Conservation (phyloP, 2,888 invertebrate species). For the Polylopha cassiicola region DNA sequence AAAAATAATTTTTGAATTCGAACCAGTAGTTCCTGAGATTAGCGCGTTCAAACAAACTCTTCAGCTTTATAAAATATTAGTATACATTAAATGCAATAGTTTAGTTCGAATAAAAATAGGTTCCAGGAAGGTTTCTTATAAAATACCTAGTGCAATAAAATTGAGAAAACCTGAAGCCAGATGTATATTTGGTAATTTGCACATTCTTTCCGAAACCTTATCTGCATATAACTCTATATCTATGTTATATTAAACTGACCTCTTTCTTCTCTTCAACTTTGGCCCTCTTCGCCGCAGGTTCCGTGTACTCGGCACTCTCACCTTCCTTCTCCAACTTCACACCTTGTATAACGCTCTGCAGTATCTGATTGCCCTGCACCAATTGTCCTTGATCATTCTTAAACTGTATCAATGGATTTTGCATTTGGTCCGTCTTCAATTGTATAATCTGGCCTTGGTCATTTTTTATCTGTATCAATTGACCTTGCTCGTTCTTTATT, state of each 20-base stretch:
- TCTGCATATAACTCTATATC: no score
- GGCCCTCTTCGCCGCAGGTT: constrained; percentile 58
- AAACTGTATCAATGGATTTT: constrained; percentile 48
- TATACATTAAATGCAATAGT: no score
- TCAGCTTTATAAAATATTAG: no score
- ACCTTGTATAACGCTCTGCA: constrained; percentile 17
- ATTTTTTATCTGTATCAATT: constrained; percentile 64
- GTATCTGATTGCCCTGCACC: constrained; percentile 31
- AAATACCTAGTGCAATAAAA: no score
- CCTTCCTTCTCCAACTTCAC: constrained; percentile 4
- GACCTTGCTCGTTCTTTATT: constrained; percentile 68
- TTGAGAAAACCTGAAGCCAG: no score
- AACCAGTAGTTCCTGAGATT: no score
- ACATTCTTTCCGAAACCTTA: no score
- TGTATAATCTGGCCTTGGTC: constrained; percentile 70
- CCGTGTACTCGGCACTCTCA: constrained; percentile 52
- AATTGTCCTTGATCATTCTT: constrained; percentile 59
- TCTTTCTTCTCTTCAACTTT: constrained; percentile 59
- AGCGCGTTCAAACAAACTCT: no score
- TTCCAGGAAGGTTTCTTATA: no score
- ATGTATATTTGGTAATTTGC: no score
- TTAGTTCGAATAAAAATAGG: no score
- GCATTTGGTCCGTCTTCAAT: constrained; percentile 58
- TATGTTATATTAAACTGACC: constrained; percentile 35
- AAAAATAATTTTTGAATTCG: no score